phyloP scores from a whole-genome alignment of 1,140 invertebrate genomes.

The Centruroides sculpturatus region DNA sequence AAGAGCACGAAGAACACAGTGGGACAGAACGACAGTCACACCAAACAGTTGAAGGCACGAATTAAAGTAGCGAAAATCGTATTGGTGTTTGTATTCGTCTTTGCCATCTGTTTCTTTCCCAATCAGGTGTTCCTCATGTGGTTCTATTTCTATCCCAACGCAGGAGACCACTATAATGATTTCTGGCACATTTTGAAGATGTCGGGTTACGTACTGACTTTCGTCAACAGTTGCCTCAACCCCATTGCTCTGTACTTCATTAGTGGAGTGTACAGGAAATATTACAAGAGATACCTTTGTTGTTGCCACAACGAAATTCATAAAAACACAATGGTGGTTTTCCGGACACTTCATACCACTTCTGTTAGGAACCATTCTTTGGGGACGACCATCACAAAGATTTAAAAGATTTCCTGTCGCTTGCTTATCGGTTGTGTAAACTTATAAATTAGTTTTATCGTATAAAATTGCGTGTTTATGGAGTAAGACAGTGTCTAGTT shows the following conservation, averaged over 20 bases:
- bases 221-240: slow-evolving; percentile 82
- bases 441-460: no score
- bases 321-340: no score
- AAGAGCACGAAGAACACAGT: slow-evolving; percentile 54
- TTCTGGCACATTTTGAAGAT: slow-evolving; percentile 78
- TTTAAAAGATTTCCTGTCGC: no score
- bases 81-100: slow-evolving; percentile 71
- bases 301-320: slow-evolving; percentile 35
- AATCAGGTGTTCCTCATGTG: slow-evolving; percentile 71
- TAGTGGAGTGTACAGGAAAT: slow-evolving; percentile 73
- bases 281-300: slow-evolving; percentile 83
- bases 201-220: slow-evolving; percentile 47
- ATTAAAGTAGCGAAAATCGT: slow-evolving; percentile 64
- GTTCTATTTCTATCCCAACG: slow-evolving; percentile 64
- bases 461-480: no score
- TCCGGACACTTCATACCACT: no score
- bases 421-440: no score
- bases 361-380: no score
- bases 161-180: slow-evolving; percentile 54
- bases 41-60: slow-evolving; percentile 1
- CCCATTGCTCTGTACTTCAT: slow-evolving; percentile 82
- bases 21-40: slow-evolving; percentile 5
- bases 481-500: no score
- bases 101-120: slow-evolving; percentile 76
- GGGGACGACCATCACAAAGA: no score